Percentiles rank a stretch among this genome's conserved stretches.
These are phyloP conservation scores for Scotopteryx bipunctaria DNA, from an alignment of 2,888 invertebrate genomes.

Conservation along the genomic window DNA sequence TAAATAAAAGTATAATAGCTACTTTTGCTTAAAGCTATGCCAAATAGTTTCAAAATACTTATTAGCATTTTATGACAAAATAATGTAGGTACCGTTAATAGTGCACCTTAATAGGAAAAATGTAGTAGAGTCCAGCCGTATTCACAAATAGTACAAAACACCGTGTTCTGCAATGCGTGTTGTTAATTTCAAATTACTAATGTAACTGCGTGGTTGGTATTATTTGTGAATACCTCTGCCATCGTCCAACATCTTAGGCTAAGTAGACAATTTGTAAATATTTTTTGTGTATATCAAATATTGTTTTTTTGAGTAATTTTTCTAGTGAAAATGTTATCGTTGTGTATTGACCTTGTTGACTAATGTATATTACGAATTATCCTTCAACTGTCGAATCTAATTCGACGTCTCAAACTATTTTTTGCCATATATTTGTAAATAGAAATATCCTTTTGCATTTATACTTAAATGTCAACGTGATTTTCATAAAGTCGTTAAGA, in stretches of 20 bases:
- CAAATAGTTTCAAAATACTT: too few relatives aligned
- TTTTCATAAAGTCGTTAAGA: too few relatives aligned
- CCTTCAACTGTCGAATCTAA: conserved; percentile 26
- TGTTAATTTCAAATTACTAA: too few relatives aligned
- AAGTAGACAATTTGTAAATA: conserved; percentile 34
- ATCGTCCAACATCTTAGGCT: conserved; percentile 8
- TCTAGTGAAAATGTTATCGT: conserved; percentile 21
- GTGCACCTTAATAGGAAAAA: too few relatives aligned
- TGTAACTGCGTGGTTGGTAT: too few relatives aligned
- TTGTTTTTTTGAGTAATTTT: conserved; percentile 22
- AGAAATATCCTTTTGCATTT: not conserved
- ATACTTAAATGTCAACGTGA: not conserved
- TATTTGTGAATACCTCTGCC: not conserved
- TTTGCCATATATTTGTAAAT: not conserved
- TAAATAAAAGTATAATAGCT: too few relatives aligned
- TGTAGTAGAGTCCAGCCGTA: too few relatives aligned
- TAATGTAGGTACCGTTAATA: too few relatives aligned
- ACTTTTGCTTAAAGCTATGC: too few relatives aligned
- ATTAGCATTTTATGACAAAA: too few relatives aligned
- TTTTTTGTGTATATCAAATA: conserved; percentile 17
- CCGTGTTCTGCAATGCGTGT: too few relatives aligned
- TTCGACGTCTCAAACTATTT: conserved; percentile 25
- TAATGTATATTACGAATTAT: conserved; percentile 18
- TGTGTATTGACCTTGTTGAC: conserved; percentile 4
- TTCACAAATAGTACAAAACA: too few relatives aligned